Conservation (phyloP, 2,113 vertebrate genomes). For the Megalops atlanticus region DNA sequence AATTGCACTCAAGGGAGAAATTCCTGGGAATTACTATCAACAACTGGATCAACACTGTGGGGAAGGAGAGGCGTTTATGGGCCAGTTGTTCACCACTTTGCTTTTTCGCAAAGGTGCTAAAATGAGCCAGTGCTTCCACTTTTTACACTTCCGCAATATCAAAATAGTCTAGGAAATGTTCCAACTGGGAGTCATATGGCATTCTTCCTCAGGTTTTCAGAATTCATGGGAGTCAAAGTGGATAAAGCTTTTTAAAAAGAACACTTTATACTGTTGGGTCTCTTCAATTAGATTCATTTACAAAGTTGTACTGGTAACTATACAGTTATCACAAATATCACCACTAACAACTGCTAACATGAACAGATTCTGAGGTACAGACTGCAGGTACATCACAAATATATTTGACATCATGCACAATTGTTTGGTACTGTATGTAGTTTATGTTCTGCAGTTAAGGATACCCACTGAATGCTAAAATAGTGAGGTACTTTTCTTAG, state of each 20-base stretch:
- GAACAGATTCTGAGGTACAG: too few relatives aligned
- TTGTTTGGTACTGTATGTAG: too few relatives aligned
- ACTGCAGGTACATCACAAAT: too few relatives aligned
- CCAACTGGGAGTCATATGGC: background rate
- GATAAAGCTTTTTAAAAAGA: too few relatives aligned
- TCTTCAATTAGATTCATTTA: too few relatives aligned
- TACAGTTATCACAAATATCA: background rate
- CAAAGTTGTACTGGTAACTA: background rate
- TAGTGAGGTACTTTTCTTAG: too few relatives aligned
- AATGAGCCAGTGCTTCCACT: constrained; percentile 35
- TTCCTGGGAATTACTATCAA: constrained; percentile 59
- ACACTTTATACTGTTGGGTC: background rate
- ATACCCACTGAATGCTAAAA: too few relatives aligned
- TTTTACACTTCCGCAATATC: constrained; percentile 30
- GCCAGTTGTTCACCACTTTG: constrained; percentile 54
- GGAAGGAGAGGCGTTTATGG: constrained; percentile 53
- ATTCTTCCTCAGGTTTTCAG: background rate
- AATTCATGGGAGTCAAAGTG: background rate
- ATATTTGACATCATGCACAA: too few relatives aligned
- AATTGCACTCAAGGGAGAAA: constrained; percentile 63
- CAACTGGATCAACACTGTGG: constrained; percentile 58
- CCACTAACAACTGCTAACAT: too few relatives aligned
- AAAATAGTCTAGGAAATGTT: background rate
- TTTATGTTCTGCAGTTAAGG: too few relatives aligned
- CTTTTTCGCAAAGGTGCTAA: constrained; percentile 43